phyloP scores from a whole-genome alignment of 2,113 vertebrate genomes.

The Sinocyclocheilus anophthalmus region DNA sequence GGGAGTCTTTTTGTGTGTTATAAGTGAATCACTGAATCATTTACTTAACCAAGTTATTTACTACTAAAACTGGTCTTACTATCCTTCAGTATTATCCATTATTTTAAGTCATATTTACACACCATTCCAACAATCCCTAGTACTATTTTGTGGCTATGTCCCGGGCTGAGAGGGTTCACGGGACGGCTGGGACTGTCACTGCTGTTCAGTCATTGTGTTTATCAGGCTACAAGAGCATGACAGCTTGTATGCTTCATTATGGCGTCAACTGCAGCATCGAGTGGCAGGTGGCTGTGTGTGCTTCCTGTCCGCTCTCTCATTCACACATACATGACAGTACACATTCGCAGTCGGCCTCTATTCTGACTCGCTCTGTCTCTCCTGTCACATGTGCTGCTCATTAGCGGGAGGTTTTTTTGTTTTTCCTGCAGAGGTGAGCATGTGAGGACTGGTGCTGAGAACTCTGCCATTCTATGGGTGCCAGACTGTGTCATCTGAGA shows the following conservation, averaged over 20 bases:
- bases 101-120: neutral
- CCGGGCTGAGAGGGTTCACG: constrained; percentile 15
- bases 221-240: constrained; percentile 26
- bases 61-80: neutral
- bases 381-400: constrained; percentile 35
- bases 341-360: constrained; percentile 48
- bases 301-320: neutral
- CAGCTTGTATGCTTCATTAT: constrained; percentile 35
- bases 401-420: constrained; percentile 29
- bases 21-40: neutral
- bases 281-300: constrained; percentile 31
- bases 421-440: constrained; percentile 29
- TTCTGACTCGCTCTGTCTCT: constrained; percentile 29
- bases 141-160: neutral
- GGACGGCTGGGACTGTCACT: constrained; percentile 4
- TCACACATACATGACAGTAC: constrained; percentile 23
- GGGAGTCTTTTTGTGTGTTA: neutral
- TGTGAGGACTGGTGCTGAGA: neutral
- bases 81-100: neutral
- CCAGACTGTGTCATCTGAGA: constrained; percentile 14
- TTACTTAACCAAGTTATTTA: neutral
- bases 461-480: neutral
- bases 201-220: constrained; percentile 6
- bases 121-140: neutral
- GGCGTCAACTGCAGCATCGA: neutral